Evolutionary conservation across 2,888 invertebrate genomes (phyloP), one percentile per base, ranked within the genome.

Genomic region (Eudemis profundana): DNA sequence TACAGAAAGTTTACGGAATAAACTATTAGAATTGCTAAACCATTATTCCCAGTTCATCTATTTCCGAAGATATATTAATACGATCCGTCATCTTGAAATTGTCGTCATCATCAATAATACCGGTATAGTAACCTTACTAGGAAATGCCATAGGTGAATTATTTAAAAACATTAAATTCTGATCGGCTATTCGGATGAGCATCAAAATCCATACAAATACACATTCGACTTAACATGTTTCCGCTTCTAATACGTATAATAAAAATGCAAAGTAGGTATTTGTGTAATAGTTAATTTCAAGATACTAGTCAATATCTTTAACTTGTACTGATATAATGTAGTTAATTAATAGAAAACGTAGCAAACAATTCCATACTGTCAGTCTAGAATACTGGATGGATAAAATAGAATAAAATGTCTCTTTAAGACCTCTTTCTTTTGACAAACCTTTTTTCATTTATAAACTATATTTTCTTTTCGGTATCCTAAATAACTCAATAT

Each of bases 231-330:
- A 27, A 0, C 7, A 14, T 47, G 8, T 27, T 15, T 3, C 8
- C 14, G 27, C 27, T 27, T 14, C n/a, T 27, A 23, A 47, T 5
- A 12, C 8, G 33, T 51, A 33, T 3, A 3, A n/a, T 54, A 10
- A 38, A 23, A 38, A 7, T 42, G 54, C 17, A 17, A 29, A 50
- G 49, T 50, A 42, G 50, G 50, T 10, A 44, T n/a, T 19, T 44
- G 44, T 44, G 17, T 54, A 15, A 33, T 33, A 42, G 14, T 29
- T 42, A 10, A 23, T 19, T 29, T n/a, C 10, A 21, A 42, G 42
- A 33, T 50, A 33, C 61, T 50, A 51, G 61, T 61, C 42, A 44
- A 50, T 49, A 61, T 21, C 23, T 15, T 40, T 21, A 42, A 14
- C 40, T 50, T 50, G 5, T 60, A 27, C 27, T 27, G 27, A 38